Base-by-base conservation (phyloP, 2,888 invertebrate genomes). In the Ormia ochracea region DNA sequence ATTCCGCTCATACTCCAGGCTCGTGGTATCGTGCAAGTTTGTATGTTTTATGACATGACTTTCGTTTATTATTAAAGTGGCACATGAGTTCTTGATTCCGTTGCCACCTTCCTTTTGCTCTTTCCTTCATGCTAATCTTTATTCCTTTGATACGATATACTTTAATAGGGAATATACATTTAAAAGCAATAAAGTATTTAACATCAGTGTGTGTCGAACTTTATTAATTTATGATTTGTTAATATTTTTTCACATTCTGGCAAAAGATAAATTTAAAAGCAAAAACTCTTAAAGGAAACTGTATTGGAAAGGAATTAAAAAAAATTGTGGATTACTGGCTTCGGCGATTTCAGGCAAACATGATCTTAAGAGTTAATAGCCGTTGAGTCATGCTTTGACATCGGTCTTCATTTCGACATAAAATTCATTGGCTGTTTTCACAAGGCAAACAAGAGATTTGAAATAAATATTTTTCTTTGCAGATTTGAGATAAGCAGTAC, bases 191-290 rank as follows among this genome's bases (percentile, higher is more conserved):
- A 68, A 68, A 68, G 23, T 74, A 43, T 58, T 66, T 58, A 65
- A 66, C 38, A 74, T 26, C n/a, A 59, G 38, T 45, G 36, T 59
- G 63, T 74, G 69, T 54, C 52, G 33, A 70, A 65, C 59, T 75
- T 69, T 14, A 10, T 28, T 52, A 58, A 65, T 69, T 66, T 70
- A 75, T 79, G 56, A 28, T 7, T 50, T 65, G 36, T 74, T 74
- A 65, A 74, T 59, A 21, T 26, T 54, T 69, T 74, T 69, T 48
- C 31, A n/a, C 41, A 26, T n/a, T n/a, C n/a, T n/a, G 33, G 3
- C 9, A 2, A 21, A 28, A 28, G 4, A 9, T 7, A 63, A 59
- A 12, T 31, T 14, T 5, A 9, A 21, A 26, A 23, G 31, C 3
- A 23, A 66, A n/a, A 48, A 5, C 3, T 14, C 21, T 58, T 38